A percentile compares a stretch with the other conserved stretches of the same genome.
Evolutionary conservation across 2,113 vertebrate genomes (phyloP).

Genomic region (Promerops cafer): DNA sequence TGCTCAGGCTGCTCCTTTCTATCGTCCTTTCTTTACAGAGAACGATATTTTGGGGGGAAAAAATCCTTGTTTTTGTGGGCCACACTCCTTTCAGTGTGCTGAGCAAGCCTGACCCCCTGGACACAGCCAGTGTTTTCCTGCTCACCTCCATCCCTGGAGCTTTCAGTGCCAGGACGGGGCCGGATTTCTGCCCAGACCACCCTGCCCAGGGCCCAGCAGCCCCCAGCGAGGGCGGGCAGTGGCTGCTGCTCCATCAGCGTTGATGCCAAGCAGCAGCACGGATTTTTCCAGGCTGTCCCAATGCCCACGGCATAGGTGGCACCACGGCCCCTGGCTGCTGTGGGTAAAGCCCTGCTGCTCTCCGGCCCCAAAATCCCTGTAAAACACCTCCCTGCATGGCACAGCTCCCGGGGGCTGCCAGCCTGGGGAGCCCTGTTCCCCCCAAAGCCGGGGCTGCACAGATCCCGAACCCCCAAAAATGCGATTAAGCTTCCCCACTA

Average conservation of each 20-base stretch:
- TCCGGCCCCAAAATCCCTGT: not conserved
- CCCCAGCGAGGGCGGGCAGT: not conserved
- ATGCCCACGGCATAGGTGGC: too few species aligned
- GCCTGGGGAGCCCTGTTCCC: not conserved
- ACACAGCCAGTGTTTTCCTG: not conserved
- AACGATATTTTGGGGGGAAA: fast-evolving
- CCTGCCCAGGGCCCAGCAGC: not conserved
- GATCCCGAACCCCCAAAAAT: not conserved
- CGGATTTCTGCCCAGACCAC: not conserved
- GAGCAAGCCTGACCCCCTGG: not conserved
- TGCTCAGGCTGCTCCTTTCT: not conserved
- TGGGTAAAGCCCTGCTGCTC: not conserved
- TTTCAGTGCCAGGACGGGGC: fast-evolving
- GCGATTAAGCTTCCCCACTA: not conserved
- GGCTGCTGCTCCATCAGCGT: not conserved
- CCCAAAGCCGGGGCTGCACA: not conserved
- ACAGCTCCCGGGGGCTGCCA: not conserved
- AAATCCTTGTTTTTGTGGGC: not conserved
- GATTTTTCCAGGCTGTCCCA: not conserved
- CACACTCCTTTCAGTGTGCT: fast-evolving
- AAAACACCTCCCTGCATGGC: not conserved
- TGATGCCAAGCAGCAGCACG: not conserved
- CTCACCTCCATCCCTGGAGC: not conserved
- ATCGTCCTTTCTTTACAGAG: not conserved
- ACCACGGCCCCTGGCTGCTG: fast-evolving